Evolutionary conservation across 2,113 vertebrate species (phyloP).

Genomic region (Dipodomys ordii): DNA sequence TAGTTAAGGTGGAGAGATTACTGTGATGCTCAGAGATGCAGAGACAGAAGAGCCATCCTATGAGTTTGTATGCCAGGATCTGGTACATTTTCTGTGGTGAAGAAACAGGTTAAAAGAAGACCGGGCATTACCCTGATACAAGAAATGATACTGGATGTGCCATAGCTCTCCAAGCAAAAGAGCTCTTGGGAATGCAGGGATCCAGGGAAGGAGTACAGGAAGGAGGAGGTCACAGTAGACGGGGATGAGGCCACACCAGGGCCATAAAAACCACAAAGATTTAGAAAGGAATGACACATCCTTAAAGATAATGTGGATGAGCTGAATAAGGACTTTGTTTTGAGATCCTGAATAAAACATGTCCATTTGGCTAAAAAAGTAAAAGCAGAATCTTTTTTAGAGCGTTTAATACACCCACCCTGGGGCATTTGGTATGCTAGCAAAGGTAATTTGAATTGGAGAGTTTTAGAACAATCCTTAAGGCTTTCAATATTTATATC

Average conservation of each 20-base stretch:
- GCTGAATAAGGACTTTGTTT: constrained; percentile 53
- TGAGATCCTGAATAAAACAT: constrained; percentile 72
- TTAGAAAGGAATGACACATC: not conserved
- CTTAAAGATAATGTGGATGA: not conserved
- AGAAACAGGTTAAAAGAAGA: not conserved
- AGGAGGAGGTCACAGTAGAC: not conserved
- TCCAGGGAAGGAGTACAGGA: not conserved
- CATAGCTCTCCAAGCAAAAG: not conserved
- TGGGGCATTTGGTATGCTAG: constrained; percentile 48
- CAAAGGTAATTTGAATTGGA: constrained; percentile 58
- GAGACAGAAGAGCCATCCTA: not conserved
- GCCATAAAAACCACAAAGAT: not conserved
- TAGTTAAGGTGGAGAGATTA: not conserved
- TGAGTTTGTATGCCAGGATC: not conserved
- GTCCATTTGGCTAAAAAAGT: constrained; percentile 72
- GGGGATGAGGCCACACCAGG: not conserved
- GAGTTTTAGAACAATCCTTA: constrained; percentile 58
- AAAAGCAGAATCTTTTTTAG: constrained; percentile 55
- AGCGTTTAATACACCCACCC: constrained; percentile 62
- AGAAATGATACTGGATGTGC: too few species aligned
- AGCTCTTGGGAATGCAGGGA: not conserved
- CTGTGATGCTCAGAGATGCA: not conserved
- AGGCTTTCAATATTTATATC: constrained; percentile 70
- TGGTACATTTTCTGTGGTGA: not conserved
- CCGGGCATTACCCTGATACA: too few species aligned